These are phyloP conservation scores for Hoplodrina ambigua DNA, from an alignment of 2,888 invertebrate species.

Conservation along the genomic window DNA sequence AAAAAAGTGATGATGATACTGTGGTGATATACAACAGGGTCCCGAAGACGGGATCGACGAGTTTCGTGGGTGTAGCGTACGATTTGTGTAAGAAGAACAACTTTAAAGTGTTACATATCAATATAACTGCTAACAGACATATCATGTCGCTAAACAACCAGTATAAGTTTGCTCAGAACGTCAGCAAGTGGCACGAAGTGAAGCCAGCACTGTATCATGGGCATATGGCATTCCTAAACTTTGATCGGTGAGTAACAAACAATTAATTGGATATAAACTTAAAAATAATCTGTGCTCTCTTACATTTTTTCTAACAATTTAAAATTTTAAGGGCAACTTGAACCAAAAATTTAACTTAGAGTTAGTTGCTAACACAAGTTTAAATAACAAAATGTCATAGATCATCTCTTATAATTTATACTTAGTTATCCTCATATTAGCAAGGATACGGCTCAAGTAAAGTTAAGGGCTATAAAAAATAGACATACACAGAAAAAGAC, in stretches of 20 bases:
- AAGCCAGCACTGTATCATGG: slow-evolving; percentile 99
- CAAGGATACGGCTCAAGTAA: not conserved
- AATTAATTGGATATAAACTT: not conserved
- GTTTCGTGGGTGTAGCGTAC: slow-evolving; percentile 97
- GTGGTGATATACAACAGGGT: slow-evolving; percentile 98
- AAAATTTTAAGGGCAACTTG: too few relatives aligned
- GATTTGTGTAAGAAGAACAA: slow-evolving; percentile 95
- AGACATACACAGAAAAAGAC: too few relatives aligned
- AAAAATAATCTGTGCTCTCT: accelerated
- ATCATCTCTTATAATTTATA: not conserved
- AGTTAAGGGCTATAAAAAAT: not conserved
- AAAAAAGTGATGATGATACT: slow-evolving; percentile 91
- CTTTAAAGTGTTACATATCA: slow-evolving; percentile 95
- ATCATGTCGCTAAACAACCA: slow-evolving; percentile 98
- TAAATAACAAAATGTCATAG: not conserved
- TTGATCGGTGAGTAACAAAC: slow-evolving; percentile 93
- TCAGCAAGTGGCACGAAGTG: slow-evolving; percentile 96
- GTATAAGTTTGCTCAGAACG: slow-evolving; percentile 96
- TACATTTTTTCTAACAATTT: not conserved
- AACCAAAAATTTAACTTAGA: not conserved
- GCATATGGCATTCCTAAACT: slow-evolving; percentile 98
- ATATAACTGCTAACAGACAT: slow-evolving; percentile 98
- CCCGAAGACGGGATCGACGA: slow-evolving; percentile 99
- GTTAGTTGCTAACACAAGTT: not conserved
- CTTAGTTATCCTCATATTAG: not conserved